phyloP scores from a whole-genome alignment of 2,888 invertebrate genomes.

The Erannis defoliaria region DNA sequence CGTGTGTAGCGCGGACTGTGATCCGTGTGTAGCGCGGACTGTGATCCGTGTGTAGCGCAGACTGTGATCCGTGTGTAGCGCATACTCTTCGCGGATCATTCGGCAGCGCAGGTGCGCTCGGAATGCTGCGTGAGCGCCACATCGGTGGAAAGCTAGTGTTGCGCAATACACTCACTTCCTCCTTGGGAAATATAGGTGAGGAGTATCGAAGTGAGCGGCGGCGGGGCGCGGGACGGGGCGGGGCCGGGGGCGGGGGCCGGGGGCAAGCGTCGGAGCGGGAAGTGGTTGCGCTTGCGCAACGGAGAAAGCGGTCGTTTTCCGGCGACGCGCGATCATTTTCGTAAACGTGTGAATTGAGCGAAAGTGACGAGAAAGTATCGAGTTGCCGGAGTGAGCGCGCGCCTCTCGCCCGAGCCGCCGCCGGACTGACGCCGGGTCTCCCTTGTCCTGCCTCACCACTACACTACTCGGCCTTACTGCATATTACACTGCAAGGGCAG shows the following conservation, averaged over 20 bases:
- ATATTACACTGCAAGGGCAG: too few relatives aligned
- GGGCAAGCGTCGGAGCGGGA: constrained; percentile 64
- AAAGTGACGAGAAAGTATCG: constrained; percentile 78
- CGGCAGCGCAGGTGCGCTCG: constrained; percentile 42
- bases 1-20: too few relatives aligned
- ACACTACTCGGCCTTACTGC: too few relatives aligned
- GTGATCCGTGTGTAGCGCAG: too few relatives aligned
- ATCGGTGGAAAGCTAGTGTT: constrained; percentile 68
- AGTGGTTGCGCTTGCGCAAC: constrained; percentile 79
- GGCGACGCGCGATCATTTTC: constrained; percentile 82
- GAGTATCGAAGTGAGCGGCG: constrained; percentile 59
- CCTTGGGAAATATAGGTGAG: constrained; percentile 80
- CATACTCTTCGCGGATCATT: neutral
- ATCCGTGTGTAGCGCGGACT: too few relatives aligned
- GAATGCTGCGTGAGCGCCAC: constrained; percentile 54
- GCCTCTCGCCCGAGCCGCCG: constrained; percentile 1
- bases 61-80: too few relatives aligned
- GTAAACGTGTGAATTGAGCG: constrained; percentile 85
- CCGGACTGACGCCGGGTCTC: neutral
- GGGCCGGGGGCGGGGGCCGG: constrained; percentile 39
- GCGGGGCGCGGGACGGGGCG: constrained; percentile 31
- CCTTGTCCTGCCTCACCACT: neutral
- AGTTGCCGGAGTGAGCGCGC: constrained; percentile 26
- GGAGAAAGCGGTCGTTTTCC: constrained; percentile 82
- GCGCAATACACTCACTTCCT: constrained; percentile 75